Base-by-base conservation (phyloP, 2,113 vertebrate species). In the Aphyosemion australe region DNA sequence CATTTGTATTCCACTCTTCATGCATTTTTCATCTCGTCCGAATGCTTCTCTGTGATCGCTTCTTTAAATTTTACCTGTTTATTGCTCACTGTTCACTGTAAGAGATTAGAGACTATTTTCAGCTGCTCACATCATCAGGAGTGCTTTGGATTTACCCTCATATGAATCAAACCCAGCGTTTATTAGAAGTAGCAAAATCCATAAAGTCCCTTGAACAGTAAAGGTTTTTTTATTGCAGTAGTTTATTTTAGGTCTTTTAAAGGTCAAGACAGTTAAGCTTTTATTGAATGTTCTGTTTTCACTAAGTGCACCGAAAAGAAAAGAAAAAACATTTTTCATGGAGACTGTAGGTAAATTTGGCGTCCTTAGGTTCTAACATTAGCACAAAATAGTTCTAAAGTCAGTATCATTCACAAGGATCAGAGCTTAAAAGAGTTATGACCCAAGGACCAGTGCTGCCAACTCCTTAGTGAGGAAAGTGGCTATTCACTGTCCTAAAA, bases 211-310 rank as follows among this genome's bases (percentile, higher is more conserved):
- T 11, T 4, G 42, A n/a, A 52, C 58, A 64, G 41, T 45, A 49
- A 57, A 20, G 26, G 10, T 14, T 7, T 14, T 62, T 78, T 69
- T 64, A 53, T 69, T 52, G 64, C 46, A 61, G 41, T 43, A 63
- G 16, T 63, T 76, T 51, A 54, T 54, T 73, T 64, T 32, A 61
- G 49, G 69, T 83, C 21, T 79, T 82, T 69, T 52, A 82, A 87
- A 82, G 34, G 6, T 37, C 34, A 37, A 37, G 34, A 10, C 9
- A 82, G 82, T 84, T 76, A 81, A 18, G 67, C 45, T 39, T 76
- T 76, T 60, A 75, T 76, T 73, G 70, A 77, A 77, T 64, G 59
- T 43, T 55, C 76, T 58, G 42, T 79, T 74, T 81, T 71, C 67
- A 68, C 4, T 37, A 37, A 37, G 34, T 26, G 26, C 26, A 26